phyloP scores from a whole-genome alignment of 37 sponge, comb jelly and placozoan species.

The Hexactinellida sp. region DNA sequence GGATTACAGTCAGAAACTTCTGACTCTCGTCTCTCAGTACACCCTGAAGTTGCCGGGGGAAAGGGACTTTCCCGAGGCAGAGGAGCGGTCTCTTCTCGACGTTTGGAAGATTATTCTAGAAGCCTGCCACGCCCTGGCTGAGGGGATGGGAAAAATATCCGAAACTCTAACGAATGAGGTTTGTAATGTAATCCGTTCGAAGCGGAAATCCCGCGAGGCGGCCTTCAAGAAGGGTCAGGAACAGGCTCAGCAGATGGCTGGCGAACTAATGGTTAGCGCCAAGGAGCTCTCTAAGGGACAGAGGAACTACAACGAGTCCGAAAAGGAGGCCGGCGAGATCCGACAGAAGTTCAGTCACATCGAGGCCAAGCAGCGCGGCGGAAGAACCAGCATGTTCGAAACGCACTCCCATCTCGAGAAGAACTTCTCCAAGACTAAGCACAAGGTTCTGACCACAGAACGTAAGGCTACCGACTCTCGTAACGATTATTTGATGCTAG shows the following conservation, averaged over 20 bases:
- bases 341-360: neutral
- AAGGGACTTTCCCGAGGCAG: neutral
- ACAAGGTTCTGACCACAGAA: neutral
- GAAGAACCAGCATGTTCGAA: neutral
- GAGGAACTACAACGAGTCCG: neutral
- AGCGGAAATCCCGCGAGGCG: neutral
- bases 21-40: neutral
- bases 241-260: slow-evolving; percentile 1
- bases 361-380: slow-evolving; percentile 6
- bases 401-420: slow-evolving; percentile 9
- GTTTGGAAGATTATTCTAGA: neutral
- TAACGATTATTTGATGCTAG: slow-evolving; percentile 8
- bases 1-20: neutral
- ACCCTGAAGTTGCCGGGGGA: neutral
- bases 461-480: neutral
- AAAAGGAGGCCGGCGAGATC: neutral
- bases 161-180: neutral
- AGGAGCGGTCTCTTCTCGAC: neutral
- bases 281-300: neutral
- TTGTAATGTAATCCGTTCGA: neutral
- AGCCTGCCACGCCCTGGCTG: neutral
- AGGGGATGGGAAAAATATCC: neutral
- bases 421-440: slow-evolving; percentile 1
- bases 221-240: slow-evolving; percentile 4
- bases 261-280: neutral